Evolutionary conservation across 2,888 invertebrate genomes (phyloP), one percentile per base, ranked within the genome.

Genomic region (Oscheius sp.): DNA sequence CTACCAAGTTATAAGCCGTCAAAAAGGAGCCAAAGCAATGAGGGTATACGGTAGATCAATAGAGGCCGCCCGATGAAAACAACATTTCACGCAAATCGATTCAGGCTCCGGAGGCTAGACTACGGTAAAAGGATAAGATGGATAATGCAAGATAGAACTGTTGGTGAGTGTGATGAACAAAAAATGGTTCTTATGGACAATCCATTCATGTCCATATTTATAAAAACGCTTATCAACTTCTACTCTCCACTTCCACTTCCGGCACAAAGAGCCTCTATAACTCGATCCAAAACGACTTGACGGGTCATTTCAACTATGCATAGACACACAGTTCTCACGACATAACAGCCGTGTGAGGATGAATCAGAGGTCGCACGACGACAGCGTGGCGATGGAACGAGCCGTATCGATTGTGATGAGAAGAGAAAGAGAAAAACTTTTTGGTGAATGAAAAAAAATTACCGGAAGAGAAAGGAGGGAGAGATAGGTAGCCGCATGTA

Each of bases 11-110:
- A 12, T 14, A 22, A 22, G 24, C 26, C 50, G 9, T 50, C 50
- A 30, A 5, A 50, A 22, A 50, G 26, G 2, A 30, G 8, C 20
- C 26, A 50, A 50, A 50, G 50, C 30, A 24, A 26, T 14, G n/a
- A n/a, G 9, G 28, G 50, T 50, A 59, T 59, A 59, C 59, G 59
- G 59, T 59, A 59, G 59, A 59, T 59, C 59, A 44, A 59, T 59
- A 44, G 59, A 26, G 44, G 41, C 59, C 9, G 44, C 44, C 24
- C n/a, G 59, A 44, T 57, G 59, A 44, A 59, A 59, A 59, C 59
- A 59, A 26, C 59, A 28, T 41, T 57, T n/a, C n/a, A n/a, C n/a
- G n/a, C 14, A 30, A 56, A 59, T 59, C 59, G 59, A 59, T 59
- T 26, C 12, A n/a, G 28, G n/a, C 59, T 41, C 14, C 54, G 59